Evolutionary conservation across 2,797 vertebrate genomes (phyloP).

Genomic region (Sarcoramphus papa): DNA sequence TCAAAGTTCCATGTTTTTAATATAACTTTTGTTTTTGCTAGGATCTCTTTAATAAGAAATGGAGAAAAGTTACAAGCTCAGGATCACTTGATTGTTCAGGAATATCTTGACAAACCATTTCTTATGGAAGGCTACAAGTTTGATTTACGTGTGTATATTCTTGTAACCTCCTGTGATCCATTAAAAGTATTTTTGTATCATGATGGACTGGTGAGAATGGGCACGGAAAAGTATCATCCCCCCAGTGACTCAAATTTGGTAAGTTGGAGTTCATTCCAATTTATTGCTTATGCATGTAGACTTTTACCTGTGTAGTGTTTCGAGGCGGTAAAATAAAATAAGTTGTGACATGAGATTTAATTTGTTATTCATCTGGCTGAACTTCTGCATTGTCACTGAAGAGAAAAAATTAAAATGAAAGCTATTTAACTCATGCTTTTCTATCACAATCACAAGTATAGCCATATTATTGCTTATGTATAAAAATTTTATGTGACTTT

Average conservation of each 20-base stretch:
- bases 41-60: constrained; percentile 97
- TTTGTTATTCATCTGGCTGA: background rate
- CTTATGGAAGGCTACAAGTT: constrained; percentile 99
- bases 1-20: background rate
- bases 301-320: background rate
- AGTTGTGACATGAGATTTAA: background rate
- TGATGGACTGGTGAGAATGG: constrained; percentile 96
- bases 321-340: background rate
- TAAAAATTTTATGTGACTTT: background rate
- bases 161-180: constrained; percentile 96
- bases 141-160: constrained; percentile 95
- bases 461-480: background rate
- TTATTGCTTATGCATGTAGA: background rate
- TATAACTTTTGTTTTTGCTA: constrained; percentile 60
- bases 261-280: constrained; percentile 60
- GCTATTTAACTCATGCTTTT: background rate
- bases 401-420: background rate
- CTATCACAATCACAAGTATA: background rate
- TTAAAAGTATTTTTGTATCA: constrained; percentile 97
- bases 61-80: constrained; percentile 94
- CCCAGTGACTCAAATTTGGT: constrained; percentile 97
- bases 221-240: constrained; percentile 94
- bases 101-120: constrained; percentile 98
- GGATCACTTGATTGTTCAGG: constrained; percentile 97
- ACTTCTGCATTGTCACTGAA: background rate